Conservation (phyloP, 2,797 vertebrate genomes). For the Danio aesculapii region DNA sequence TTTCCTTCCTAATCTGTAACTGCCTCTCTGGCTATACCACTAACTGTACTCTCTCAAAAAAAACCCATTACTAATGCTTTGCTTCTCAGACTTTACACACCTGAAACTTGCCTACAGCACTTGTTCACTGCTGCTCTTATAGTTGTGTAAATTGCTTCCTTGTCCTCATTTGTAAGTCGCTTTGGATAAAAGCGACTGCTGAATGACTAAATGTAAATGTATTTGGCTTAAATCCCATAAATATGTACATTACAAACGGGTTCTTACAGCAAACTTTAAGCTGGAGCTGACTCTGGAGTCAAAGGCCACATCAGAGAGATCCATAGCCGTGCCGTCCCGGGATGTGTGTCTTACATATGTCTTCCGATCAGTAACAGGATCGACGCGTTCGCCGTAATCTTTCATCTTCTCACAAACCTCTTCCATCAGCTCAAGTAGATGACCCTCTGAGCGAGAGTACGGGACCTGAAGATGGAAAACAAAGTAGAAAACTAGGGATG, state of each 20-base stretch:
- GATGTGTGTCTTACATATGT: conserved; percentile 85
- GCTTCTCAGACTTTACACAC: too few relatives aligned
- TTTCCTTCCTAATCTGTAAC: too few relatives aligned
- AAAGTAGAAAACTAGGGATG: neutral
- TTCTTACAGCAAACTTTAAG: conserved; percentile 90
- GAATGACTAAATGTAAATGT: too few relatives aligned
- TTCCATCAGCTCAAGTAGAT: conserved; percentile 93
- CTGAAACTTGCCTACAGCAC: too few relatives aligned
- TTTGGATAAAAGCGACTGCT: too few relatives aligned
- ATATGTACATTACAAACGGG: neutral
- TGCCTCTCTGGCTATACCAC: too few relatives aligned
- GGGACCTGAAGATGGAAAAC: conserved; percentile 82
- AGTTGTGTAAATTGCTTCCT: too few relatives aligned
- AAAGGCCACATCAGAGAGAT: conserved; percentile 84
- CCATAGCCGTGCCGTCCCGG: conserved; percentile 82
- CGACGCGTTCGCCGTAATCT: conserved; percentile 88
- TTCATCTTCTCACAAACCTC: conserved; percentile 91
- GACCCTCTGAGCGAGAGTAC: conserved; percentile 90
- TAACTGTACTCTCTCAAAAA: too few relatives aligned
- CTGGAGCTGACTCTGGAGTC: conserved; percentile 86
- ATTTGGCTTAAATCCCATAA: too few relatives aligned
- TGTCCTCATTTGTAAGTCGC: too few relatives aligned
- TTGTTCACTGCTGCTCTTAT: too few relatives aligned
- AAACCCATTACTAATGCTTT: too few relatives aligned
- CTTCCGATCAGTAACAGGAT: conserved; percentile 84